Conservation (phyloP, 2,113 vertebrate genomes). For the Pelmatolapia mariae region DNA sequence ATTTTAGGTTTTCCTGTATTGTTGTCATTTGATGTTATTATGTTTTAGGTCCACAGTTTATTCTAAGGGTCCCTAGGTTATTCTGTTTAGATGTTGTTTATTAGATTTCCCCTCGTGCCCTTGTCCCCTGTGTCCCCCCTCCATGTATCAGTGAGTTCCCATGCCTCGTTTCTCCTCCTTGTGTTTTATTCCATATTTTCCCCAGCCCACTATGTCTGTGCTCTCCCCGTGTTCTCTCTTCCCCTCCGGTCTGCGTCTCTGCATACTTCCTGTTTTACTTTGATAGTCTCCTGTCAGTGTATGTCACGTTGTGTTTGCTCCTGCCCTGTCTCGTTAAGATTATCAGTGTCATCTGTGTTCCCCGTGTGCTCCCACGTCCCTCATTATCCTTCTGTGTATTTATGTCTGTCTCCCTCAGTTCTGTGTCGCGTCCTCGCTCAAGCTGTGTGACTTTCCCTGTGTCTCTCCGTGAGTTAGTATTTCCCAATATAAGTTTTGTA, state of each 20-base stretch:
- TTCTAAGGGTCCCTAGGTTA: background rate
- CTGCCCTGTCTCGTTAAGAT: background rate
- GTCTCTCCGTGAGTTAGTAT: too few species aligned
- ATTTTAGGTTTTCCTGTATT: background rate
- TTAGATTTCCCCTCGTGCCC: background rate
- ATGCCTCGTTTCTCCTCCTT: background rate
- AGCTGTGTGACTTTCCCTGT: too few species aligned
- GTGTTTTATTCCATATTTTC: background rate
- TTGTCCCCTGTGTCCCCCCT: background rate
- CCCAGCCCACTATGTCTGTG: background rate
- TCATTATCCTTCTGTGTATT: too few species aligned
- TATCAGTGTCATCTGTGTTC: too few species aligned
- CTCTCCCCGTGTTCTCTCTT: background rate
- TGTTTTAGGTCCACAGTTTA: background rate
- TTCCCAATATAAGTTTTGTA: too few species aligned
- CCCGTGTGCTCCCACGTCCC: too few species aligned
- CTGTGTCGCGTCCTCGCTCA: background rate
- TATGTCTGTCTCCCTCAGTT: too few species aligned
- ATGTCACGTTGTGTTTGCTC: background rate
- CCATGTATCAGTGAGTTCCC: background rate
- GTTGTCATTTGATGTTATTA: background rate
- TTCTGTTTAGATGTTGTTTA: background rate
- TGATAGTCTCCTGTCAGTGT: background rate
- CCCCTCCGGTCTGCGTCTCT: background rate
- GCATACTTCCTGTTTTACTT: background rate